Conservation (phyloP, 2,888 invertebrate genomes). For the Thysanoteuthis rhombus region DNA sequence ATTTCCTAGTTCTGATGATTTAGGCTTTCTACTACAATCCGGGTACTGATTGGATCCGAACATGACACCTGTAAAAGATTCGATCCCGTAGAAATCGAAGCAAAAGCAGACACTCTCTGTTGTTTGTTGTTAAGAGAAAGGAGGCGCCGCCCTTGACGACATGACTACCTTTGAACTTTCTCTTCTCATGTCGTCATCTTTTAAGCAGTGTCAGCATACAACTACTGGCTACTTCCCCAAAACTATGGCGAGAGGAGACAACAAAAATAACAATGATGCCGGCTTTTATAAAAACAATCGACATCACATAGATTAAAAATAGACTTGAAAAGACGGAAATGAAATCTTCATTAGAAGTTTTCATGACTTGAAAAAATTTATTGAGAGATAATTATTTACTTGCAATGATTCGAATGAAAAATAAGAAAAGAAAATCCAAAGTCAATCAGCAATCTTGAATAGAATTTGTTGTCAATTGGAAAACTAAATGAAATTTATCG, state of each 20-base stretch:
- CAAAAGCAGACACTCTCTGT: not conserved
- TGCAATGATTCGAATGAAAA: no score
- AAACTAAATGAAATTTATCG: no score
- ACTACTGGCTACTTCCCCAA: not conserved
- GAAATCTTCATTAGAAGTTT: no score
- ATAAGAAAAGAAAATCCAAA: no score
- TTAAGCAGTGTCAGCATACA: not conserved
- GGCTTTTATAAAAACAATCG: not conserved
- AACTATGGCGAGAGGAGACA: not conserved
- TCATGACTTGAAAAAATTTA: no score
- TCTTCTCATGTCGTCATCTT: not conserved
- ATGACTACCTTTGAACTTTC: not conserved
- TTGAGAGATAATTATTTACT: no score
- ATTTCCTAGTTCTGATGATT: not conserved
- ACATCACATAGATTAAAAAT: not conserved
- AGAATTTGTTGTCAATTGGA: no score
- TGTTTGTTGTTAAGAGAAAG: not conserved
- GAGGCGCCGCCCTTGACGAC: not conserved
- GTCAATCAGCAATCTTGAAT: no score
- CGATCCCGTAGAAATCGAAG: not conserved
- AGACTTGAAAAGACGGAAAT: no score
- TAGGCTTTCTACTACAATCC: not conserved
- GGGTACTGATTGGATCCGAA: not conserved
- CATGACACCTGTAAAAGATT: not conserved
- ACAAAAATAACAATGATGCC: not conserved